Evolutionary conservation across 1,140 invertebrate species (phyloP), one percentile per base, ranked within the genome.

Genomic region (Mylabris phalerata): DNA sequence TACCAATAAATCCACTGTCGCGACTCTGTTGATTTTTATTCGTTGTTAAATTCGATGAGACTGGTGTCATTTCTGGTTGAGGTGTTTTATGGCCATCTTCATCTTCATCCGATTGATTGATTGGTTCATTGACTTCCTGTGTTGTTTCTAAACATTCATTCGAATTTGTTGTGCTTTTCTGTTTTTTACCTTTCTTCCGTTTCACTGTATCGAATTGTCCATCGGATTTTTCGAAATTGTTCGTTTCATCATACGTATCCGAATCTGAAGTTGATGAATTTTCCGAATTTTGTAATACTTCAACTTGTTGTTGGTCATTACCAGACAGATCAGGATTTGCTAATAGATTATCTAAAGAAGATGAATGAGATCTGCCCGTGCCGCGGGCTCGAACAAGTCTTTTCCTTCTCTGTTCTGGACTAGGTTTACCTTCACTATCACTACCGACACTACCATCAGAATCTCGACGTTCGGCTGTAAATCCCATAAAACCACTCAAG

Each of bases 1-100:
- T 93, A 3, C 90, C 90, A 40, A 92, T 84, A 65, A 93, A 93
- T 3, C 90, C 90, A 62, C 89, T 92, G 71, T 93, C 90, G 52
- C 90, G 77, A 66, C 88, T 91, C 55, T 90, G 88, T 67, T 90
- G 87, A 69, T 88, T 87, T 55, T 78, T 80, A 44, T 75, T 77
- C 69, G 78, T 78, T 47, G 76, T 77, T 32, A 80, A 70, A 67
- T 79, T 79, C 48, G 78, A 73, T 40, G 75, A 75, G 49, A 77
- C 69, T 46, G 76, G 74, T 65, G 74, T 74, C 65, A 79, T 77
- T 61, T 84, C 82, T 0, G 82, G 82, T 61, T 86, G 78, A 2
- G 84, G 81, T n/a, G 82, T 82, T 64, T 80, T 79, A 42, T 81
- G 75, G 41, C 82, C 77, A 42, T 81, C 77, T 7, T 84, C 82